Conservation (phyloP, 2,888 invertebrate species). For the Nymphalis urticae region DNA sequence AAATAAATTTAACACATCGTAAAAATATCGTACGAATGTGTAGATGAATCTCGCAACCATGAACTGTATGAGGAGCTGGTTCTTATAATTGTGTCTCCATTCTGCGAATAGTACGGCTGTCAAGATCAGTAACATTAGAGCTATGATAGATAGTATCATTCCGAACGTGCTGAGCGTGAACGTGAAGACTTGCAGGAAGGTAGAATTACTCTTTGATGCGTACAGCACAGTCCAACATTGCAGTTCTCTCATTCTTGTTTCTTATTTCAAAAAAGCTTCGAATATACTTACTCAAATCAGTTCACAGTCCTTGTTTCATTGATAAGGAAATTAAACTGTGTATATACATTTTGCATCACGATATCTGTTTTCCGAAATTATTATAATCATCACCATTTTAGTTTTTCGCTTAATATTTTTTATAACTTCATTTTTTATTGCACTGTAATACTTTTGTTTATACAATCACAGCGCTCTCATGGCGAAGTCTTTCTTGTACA, state of each 20-base stretch:
- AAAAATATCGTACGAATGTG: constrained; percentile 53
- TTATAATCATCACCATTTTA: not conserved
- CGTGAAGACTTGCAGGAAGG: constrained; percentile 43
- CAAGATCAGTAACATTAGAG: constrained; percentile 55
- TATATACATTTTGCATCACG: no score
- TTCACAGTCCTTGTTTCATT: not conserved
- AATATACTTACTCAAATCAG: not conserved
- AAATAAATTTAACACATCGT: constrained; percentile 50
- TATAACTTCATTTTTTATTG: not conserved
- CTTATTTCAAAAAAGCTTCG: not conserved
- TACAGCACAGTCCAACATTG: not conserved
- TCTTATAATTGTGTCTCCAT: constrained; percentile 68
- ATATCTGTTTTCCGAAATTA: no score
- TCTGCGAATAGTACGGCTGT: constrained; percentile 62
- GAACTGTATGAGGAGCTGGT: constrained; percentile 67
- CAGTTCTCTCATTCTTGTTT: constrained; percentile 1
- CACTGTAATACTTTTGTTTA: no score
- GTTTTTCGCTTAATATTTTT: not conserved
- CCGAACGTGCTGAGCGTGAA: constrained; percentile 57
- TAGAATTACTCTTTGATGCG: constrained; percentile 41
- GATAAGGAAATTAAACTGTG: no score
- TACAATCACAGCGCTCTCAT: constrained; percentile 5
- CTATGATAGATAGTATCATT: constrained; percentile 51
- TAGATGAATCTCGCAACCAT: constrained; percentile 64
- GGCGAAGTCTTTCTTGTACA: constrained; percentile 19